Base-by-base conservation (phyloP, 2,797 vertebrate species). In the Sebastes iracundus region DNA sequence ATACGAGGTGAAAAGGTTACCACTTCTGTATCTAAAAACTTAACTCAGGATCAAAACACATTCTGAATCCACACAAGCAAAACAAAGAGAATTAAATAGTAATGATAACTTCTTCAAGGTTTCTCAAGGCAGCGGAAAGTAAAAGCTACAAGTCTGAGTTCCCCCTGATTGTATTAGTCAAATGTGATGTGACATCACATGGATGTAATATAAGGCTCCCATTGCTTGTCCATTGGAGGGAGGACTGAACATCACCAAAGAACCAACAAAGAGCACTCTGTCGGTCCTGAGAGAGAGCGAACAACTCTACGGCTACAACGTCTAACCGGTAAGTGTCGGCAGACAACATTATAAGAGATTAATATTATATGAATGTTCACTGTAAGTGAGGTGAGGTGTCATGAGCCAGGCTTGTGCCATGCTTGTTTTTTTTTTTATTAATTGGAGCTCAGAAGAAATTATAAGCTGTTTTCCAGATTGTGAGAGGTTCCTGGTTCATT, bases 161-260 rank as follows among this genome's bases (percentile, higher is more conserved):
- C 81, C 66, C 60, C 75, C 89, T 95, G 88, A 94, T 93, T 94
- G 80, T 84, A 83, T 95, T 96, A 94, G 90, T 94, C 92, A 94
- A 95, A 96, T 95, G 86, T 89, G 90, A 85, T 92, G 91, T 96
- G 95, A 96, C 95, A 95, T 96, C 96, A 96, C 95, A 92, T 94
- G 92, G 88, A 86, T 90, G 87, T 78, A 89, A 93, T 93, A 94
- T 94, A 94, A 95, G 91, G 83, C 92, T 92, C 88, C 84, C 90
- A 83, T 90, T 93, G 91, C 93, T 88, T 79, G 92, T 83, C 72
- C 88, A 88, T 83, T 92, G 90, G 90, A 94, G 92, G 90, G 87
- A 95, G 93, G 92, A 94, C 94, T 83, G 80, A 88, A 85, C 86
- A 91, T 87, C 83, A 77, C 88, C 80, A 90, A 93, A 92, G 92